phyloP scores from a whole-genome alignment of 2,113 vertebrate genomes.

The Jacana jacana region DNA sequence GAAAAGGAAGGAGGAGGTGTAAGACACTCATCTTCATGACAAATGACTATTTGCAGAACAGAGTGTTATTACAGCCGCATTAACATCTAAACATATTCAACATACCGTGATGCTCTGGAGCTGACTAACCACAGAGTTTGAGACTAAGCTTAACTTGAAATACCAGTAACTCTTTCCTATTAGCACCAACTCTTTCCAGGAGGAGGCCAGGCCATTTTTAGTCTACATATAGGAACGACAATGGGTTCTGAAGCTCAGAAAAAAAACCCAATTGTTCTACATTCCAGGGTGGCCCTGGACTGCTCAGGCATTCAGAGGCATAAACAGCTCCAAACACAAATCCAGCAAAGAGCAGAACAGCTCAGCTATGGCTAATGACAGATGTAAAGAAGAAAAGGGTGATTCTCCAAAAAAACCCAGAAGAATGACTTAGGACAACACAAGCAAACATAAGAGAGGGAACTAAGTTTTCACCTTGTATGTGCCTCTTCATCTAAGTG shows the following conservation, averaged over 20 bases:
- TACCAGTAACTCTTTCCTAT: not conserved
- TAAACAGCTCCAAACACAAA: not conserved
- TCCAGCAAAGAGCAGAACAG: not conserved
- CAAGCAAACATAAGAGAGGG: not conserved
- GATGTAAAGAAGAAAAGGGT: too few species aligned
- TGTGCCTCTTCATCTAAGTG: not conserved
- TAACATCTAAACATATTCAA: slow-evolving; percentile 32
- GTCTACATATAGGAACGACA: not conserved
- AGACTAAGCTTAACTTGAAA: not conserved
- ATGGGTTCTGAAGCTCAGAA: not conserved
- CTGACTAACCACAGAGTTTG: not conserved
- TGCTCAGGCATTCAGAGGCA: not conserved
- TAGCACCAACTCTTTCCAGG: not conserved
- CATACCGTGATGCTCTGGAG: not conserved
- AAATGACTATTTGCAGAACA: slow-evolving; percentile 48
- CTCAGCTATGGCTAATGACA: not conserved
- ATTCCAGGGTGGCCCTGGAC: not conserved
- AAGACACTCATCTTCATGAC: slow-evolving; percentile 61
- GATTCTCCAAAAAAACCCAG: not conserved
- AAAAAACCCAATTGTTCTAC: fast-evolving
- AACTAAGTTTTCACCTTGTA: not conserved
- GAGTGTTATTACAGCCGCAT: slow-evolving; percentile 12
- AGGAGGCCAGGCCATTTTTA: not conserved
- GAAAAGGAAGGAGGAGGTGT: slow-evolving; percentile 66
- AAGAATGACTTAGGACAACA: not conserved